Percentiles rank a stretch among this genome's conserved stretches.
Conservation (phyloP, 2,888 invertebrate genomes). For the Sinohyriopsis cumingii region DNA sequence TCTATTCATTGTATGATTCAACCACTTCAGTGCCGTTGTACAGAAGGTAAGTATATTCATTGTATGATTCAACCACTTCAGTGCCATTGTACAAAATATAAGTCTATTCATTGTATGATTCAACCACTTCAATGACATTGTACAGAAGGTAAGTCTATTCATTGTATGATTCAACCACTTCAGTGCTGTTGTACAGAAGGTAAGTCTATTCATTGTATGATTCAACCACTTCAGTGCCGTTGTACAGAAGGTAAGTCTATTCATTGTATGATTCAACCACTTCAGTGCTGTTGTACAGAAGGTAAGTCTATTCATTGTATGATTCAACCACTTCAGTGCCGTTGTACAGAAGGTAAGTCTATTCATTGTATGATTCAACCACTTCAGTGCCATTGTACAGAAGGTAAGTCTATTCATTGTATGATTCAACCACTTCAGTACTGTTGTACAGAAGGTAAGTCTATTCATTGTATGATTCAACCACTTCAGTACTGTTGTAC, state of each 20-base stretch:
- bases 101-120: no score
- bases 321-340: constrained; percentile 33
- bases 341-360: constrained; percentile 37
- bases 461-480: constrained; percentile 17
- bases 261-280: constrained; percentile 25
- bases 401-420: constrained; percentile 31
- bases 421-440: constrained; percentile 31
- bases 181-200: constrained; percentile 40
- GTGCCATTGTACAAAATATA: constrained; percentile 40
- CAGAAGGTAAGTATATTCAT: constrained; percentile 28
- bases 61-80: constrained; percentile 31
- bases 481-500: constrained; percentile 35
- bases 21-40: constrained; percentile 35
- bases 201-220: no score
- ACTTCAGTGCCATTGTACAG: constrained; percentile 36
- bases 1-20: no score
- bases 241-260: constrained; percentile 35
- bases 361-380: constrained; percentile 21
- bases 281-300: constrained; percentile 40
- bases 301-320: constrained; percentile 21
- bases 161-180: constrained; percentile 29
- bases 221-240: constrained; percentile 33
- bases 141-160: constrained; percentile 31
- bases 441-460: constrained; percentile 39
- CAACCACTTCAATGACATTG: constrained; percentile 33